Conservation (phyloP, 2,113 vertebrate species). For the Dromiciops gliroides region DNA sequence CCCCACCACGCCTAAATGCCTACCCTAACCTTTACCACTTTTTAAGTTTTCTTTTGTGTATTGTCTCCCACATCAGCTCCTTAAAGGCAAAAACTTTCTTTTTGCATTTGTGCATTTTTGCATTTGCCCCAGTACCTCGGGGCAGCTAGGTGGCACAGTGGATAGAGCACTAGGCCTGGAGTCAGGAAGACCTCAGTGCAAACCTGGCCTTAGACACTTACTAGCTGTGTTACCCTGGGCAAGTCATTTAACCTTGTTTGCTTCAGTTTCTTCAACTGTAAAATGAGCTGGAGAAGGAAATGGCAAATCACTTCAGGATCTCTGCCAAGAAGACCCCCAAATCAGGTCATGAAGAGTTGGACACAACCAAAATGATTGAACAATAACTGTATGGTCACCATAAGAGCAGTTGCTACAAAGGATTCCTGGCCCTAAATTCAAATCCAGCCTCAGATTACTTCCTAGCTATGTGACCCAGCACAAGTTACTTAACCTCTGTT, state of each 20-base stretch:
- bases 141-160: no score
- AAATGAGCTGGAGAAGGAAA: neutral
- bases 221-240: neutral
- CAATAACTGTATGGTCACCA: no score
- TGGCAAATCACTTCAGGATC: neutral
- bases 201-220: neutral
- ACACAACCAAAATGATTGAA: neutral
- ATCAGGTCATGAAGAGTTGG: neutral
- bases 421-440: no score
- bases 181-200: neutral
- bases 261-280: neutral
- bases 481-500: no score
- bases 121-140: no score
- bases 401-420: no score
- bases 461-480: no score
- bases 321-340: neutral
- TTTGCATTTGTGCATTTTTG: neutral
- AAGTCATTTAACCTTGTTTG: neutral
- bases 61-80: neutral
- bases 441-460: no score
- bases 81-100: neutral
- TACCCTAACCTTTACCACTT: no score
- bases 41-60: neutral
- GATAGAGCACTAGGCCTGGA: no score
- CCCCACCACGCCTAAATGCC: neutral